A percentile compares a stretch with the other conserved stretches of the same genome.
phyloP scores from a whole-genome alignment of 2,888 invertebrate genomes.

The Atethmia centrago region DNA sequence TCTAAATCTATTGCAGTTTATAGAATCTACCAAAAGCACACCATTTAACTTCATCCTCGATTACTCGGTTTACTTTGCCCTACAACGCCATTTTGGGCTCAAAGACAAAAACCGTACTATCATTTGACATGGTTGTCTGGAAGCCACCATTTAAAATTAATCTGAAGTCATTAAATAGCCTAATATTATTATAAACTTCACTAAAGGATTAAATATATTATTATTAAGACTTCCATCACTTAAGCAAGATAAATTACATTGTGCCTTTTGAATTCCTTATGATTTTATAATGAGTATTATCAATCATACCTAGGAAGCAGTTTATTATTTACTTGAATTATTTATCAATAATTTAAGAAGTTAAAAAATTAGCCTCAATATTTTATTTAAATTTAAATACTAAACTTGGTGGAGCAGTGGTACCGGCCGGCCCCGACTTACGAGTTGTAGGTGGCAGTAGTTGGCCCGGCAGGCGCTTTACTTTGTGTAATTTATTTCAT shows the following conservation, averaged over 20 bases:
- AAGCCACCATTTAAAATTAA: not conserved
- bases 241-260: constrained; percentile 27
- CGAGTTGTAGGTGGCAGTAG: no score
- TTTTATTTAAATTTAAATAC: no score
- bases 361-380: not conserved
- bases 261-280: constrained; percentile 12
- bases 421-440: no score
- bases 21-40: not conserved
- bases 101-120: not conserved
- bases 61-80: not conserved
- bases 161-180: not conserved
- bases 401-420: no score
- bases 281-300: constrained; percentile 36
- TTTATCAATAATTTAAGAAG: constrained; percentile 7
- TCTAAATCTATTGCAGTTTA: not conserved
- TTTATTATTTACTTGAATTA: constrained; percentile 10
- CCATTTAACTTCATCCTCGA: not conserved
- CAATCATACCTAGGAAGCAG: constrained; percentile 1
- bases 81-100: not conserved
- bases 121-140: not conserved
- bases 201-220: constrained; percentile 3
- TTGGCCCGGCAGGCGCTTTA: no score
- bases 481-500: no score
- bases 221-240: constrained; percentile 6
- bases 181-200: constrained; percentile 2